phyloP scores from a whole-genome alignment of 1,140 invertebrate species.

The Eupristina koningsbergeri region DNA sequence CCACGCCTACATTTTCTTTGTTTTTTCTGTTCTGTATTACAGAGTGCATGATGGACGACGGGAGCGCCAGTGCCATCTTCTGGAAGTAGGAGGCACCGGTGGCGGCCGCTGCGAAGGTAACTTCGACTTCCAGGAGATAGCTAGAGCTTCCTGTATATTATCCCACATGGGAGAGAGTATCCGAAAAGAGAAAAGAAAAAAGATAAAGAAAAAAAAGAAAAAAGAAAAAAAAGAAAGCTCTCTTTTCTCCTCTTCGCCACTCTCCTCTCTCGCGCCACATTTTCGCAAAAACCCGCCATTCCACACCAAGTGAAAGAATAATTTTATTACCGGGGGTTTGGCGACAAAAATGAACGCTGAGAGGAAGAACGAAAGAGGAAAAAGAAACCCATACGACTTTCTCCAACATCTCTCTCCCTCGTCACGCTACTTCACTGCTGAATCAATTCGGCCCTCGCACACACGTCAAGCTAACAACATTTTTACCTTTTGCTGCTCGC shows the following conservation, averaged over 20 bases:
- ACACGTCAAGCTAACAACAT: constrained; percentile 57
- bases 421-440: constrained; percentile 35
- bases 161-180: constrained; percentile 16
- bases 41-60: constrained; percentile 77
- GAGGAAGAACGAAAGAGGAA: constrained; percentile 50
- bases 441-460: constrained; percentile 26
- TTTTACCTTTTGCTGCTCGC: constrained; percentile 68
- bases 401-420: constrained; percentile 24
- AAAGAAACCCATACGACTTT: constrained; percentile 34
- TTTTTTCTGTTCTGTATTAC: constrained; percentile 77
- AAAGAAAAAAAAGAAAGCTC: neutral
- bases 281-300: neutral
- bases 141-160: constrained; percentile 61
- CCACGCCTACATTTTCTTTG: constrained; percentile 50
- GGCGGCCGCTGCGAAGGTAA: constrained; percentile 75
- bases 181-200: neutral
- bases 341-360: neutral
- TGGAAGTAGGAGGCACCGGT: constrained; percentile 78
- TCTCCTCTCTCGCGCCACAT: constrained; percentile 24
- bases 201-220: no score
- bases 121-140: constrained; percentile 77
- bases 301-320: neutral
- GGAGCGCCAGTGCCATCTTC: constrained; percentile 76
- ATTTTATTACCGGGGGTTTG: neutral
- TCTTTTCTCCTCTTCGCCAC: constrained; percentile 36